Evolutionary conservation across 2,797 vertebrate genomes (phyloP), one percentile per base, ranked within the genome.

Genomic region (Bradypodion ventrale): DNA sequence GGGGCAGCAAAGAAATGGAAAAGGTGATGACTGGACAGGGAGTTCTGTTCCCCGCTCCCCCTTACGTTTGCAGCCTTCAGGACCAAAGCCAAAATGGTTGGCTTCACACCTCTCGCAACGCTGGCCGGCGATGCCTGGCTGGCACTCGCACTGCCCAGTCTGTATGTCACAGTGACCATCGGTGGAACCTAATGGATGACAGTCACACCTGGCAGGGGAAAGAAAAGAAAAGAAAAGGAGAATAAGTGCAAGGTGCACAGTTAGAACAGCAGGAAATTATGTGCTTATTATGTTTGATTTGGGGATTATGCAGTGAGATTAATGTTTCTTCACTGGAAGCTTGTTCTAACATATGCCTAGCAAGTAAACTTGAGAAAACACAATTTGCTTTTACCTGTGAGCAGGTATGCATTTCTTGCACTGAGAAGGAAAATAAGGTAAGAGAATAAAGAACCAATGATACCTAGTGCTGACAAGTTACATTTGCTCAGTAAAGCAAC

Each of bases 1-100:
- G 82, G 72, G 73, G 7, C 16, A 10, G 9, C 46, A 81, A 62
- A 63, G n/a, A 81, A 21, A 25, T 76, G 46, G 52, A 32, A 49
- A 37, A 46, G 60, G 76, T 29, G 49, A 16, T 79, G 49, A n/a
- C 25, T 75, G 77, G 37, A 62, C 27, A 65, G 35, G 4, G 4
- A 88, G 12, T 23, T 1, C 2, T 76, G 75, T 56, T 79, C 63
- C 65, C 79, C 59, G 19, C 78, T 77, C 0, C 73, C 72, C 75
- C 97, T 97, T 95, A 99, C 98, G 98, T 97, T 99, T 99, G 93
- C 98, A 99, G 92, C 98, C 98, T 1, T 98, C 97, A 0, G 96
- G 96, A 85, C 97, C 93, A 86, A 99, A 99, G 68, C 98, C 97
- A 0, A 99, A 99, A 96, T 98, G 99, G 96, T 98, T 97, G 95